These are phyloP conservation scores for Coelogynopora nodosa DNA, from an alignment of 2,888 invertebrate genomes.

Conservation along the genomic window DNA sequence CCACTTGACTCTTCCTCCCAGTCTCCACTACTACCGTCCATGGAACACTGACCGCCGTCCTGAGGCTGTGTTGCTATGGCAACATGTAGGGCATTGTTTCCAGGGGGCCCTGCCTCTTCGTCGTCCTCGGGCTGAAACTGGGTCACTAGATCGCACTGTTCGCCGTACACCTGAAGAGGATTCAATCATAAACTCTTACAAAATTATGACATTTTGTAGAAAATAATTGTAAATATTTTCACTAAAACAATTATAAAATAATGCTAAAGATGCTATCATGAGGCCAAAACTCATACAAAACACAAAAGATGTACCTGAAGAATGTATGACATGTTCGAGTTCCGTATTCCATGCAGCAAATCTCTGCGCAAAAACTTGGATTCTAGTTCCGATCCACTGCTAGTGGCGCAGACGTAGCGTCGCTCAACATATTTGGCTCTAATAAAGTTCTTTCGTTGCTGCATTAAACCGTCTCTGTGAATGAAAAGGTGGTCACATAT, in stretches of 20 bases:
- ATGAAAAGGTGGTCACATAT: too few relatives aligned
- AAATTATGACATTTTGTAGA: too few relatives aligned
- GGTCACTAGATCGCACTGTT: constrained; percentile 31
- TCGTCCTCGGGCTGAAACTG: constrained; percentile 34
- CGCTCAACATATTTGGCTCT: constrained; percentile 40
- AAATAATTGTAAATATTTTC: too few relatives aligned
- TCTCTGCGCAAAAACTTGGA: constrained; percentile 30
- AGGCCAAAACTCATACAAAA: too few relatives aligned
- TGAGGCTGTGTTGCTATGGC: constrained; percentile 11
- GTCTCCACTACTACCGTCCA: background rate
- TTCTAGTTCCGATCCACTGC: constrained; percentile 15
- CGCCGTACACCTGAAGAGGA: constrained; percentile 36
- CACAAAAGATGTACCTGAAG: constrained; percentile 17
- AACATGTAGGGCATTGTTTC: constrained; percentile 18
- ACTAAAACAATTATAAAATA: too few relatives aligned
- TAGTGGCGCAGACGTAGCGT: constrained; percentile 32
- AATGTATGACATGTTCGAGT: constrained; percentile 35
- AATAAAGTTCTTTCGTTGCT: constrained; percentile 39
- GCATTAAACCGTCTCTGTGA: constrained; percentile 33
- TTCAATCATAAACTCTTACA: too few relatives aligned
- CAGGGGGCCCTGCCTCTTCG: background rate
- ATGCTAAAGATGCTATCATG: too few relatives aligned
- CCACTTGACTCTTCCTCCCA: constrained; percentile 14
- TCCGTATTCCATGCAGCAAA: constrained; percentile 34
- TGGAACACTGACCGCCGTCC: background rate